A percentile compares a stretch with the other conserved stretches of the same genome.
Evolutionary conservation across 2,888 invertebrate genomes (phyloP).

Genomic region (Anthophora plumipes): DNA sequence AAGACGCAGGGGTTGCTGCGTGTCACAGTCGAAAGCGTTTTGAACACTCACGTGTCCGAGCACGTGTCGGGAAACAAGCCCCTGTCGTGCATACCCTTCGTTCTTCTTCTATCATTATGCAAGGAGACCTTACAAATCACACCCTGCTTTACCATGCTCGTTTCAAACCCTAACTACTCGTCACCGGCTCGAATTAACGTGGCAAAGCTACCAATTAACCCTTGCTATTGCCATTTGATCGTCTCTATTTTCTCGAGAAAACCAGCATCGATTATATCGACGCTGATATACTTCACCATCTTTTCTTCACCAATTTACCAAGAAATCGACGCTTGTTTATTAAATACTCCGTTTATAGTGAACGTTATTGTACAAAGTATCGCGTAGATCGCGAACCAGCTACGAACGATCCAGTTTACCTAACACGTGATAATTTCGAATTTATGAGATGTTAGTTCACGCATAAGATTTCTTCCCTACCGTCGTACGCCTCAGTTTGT

Average conservation of each 20-base stretch:
- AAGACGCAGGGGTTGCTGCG: conserved; percentile 63
- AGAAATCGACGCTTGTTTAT: not conserved
- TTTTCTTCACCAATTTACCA: not conserved
- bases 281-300: not conserved
- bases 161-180: conserved; percentile 54
- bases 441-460: too few relatives aligned
- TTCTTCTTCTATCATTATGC: conserved; percentile 74
- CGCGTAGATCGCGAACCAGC: not conserved
- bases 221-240: conserved; percentile 50
- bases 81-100: conserved; percentile 68
- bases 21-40: conserved; percentile 82
- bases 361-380: not conserved
- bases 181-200: conserved; percentile 71
- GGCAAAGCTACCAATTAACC: conserved; percentile 75
- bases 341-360: too few relatives aligned
- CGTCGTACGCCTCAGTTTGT: not conserved
- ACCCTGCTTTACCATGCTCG: conserved; percentile 73
- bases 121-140: conserved; percentile 80
- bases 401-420: not conserved
- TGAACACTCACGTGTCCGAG: conserved; percentile 81
- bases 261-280: conserved; percentile 3
- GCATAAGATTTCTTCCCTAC: not conserved
- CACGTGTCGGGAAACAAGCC: conserved; percentile 80
- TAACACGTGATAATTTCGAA: too few relatives aligned
- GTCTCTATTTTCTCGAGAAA: conserved; percentile 22